Conservation (phyloP, 2,797 vertebrate genomes). For the Alca torda region DNA sequence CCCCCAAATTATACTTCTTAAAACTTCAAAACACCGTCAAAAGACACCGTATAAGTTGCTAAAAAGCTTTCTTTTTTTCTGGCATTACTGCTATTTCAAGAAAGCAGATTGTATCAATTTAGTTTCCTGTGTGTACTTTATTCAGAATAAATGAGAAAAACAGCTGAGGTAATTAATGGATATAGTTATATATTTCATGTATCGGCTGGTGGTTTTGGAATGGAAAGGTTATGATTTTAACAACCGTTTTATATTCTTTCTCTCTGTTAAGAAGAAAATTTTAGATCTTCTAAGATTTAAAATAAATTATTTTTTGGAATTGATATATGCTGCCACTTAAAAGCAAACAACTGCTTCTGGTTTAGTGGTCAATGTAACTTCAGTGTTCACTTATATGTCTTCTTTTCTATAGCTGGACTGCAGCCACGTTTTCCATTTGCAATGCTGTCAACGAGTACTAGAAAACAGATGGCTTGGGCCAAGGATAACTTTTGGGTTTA, state of each 20-base stretch:
- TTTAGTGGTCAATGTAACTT: neutral
- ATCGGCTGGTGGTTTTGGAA: neutral
- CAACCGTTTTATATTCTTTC: neutral
- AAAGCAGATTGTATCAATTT: neutral
- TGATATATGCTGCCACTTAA: neutral
- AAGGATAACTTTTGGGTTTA: constrained; percentile 98
- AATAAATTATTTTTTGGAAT: neutral
- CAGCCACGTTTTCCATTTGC: constrained; percentile 97
- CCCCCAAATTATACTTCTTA: neutral
- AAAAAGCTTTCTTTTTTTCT: neutral
- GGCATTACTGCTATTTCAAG: neutral
- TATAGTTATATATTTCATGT: neutral
- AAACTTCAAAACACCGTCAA: neutral
- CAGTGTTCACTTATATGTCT: neutral
- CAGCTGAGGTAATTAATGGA: neutral
- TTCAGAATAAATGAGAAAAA: neutral
- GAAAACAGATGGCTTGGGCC: constrained; percentile 99
- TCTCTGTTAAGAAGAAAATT: neutral
- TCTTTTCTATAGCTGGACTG: constrained; percentile 89
- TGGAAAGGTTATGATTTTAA: neutral
- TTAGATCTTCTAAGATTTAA: neutral
- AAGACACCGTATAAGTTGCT: neutral
- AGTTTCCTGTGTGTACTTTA: neutral
- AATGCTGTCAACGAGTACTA: constrained; percentile 94
- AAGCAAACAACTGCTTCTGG: neutral